These are phyloP conservation scores for Alca torda DNA, from an alignment of 2,797 vertebrate species.

Conservation along the genomic window DNA sequence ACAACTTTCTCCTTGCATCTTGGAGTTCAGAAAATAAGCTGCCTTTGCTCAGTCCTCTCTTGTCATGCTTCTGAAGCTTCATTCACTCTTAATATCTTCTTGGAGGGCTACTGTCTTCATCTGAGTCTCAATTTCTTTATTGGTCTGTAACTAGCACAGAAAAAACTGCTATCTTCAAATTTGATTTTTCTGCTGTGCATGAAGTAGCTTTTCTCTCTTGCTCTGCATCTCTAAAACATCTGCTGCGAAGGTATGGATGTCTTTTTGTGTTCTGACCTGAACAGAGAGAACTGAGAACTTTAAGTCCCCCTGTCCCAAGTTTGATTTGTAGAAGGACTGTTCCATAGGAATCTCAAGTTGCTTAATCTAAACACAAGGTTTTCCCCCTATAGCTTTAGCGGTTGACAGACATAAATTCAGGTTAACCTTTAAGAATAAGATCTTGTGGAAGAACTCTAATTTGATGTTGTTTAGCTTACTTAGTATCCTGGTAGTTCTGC, in stretches of 20 bases:
- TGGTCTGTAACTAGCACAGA: background rate
- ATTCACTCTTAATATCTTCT: background rate
- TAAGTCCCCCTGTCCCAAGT: background rate
- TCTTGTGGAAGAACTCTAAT: background rate
- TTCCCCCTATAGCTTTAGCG: background rate
- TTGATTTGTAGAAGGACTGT: background rate
- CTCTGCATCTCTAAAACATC: background rate
- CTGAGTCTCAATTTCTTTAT: background rate
- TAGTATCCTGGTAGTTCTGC: background rate
- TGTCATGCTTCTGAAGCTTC: background rate
- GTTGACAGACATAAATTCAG: background rate
- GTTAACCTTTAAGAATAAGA: background rate
- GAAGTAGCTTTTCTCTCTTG: background rate
- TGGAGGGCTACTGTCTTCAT: background rate
- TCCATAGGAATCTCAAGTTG: background rate
- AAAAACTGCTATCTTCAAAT: background rate
- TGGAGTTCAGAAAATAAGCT: background rate
- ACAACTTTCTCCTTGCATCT: background rate
- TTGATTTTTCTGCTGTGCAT: background rate
- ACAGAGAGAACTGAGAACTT: background rate
- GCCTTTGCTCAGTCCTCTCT: background rate
- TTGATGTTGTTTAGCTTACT: background rate
- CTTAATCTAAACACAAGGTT: background rate
- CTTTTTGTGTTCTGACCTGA: background rate
- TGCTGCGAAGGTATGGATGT: background rate